A percentile compares a stretch with the other conserved stretches of the same genome.
Evolutionary conservation across 2,888 invertebrate species (phyloP).

Genomic region (Emmelina monodactyla): DNA sequence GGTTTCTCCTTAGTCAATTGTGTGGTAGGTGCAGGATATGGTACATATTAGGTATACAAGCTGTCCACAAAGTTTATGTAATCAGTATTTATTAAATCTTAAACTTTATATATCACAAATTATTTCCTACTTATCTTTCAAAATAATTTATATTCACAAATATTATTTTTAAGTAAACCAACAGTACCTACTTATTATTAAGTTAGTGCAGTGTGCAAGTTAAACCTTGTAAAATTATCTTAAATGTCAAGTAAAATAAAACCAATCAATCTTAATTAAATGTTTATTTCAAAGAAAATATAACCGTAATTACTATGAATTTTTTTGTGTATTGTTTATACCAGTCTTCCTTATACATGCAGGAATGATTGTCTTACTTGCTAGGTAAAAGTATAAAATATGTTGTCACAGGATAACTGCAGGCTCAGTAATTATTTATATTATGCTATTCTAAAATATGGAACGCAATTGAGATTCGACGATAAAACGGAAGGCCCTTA

Average conservation of each 20-base stretch:
- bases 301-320: constrained; percentile 12
- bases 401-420: not conserved
- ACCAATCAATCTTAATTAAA: constrained; percentile 23
- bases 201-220: too few relatives aligned
- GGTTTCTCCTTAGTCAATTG: too few relatives aligned
- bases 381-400: not conserved
- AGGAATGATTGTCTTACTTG: not conserved
- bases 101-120: too few relatives aligned
- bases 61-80: too few relatives aligned
- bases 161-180: too few relatives aligned
- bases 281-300: constrained; percentile 36
- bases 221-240: too few relatives aligned
- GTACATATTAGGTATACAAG: too few relatives aligned
- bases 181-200: too few relatives aligned
- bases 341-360: not conserved
- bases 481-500: constrained; percentile 10
- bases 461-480: constrained; percentile 9
- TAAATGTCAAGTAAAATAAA: constrained; percentile 21
- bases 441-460: not conserved
- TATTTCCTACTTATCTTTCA: too few relatives aligned
- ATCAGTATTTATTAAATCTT: too few relatives aligned
- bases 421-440: not conserved
- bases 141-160: too few relatives aligned
- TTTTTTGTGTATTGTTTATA: not conserved
- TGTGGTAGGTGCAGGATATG: too few relatives aligned